phyloP scores from a whole-genome alignment of 2,797 vertebrate genomes.

The Phoxinus dragarum region DNA sequence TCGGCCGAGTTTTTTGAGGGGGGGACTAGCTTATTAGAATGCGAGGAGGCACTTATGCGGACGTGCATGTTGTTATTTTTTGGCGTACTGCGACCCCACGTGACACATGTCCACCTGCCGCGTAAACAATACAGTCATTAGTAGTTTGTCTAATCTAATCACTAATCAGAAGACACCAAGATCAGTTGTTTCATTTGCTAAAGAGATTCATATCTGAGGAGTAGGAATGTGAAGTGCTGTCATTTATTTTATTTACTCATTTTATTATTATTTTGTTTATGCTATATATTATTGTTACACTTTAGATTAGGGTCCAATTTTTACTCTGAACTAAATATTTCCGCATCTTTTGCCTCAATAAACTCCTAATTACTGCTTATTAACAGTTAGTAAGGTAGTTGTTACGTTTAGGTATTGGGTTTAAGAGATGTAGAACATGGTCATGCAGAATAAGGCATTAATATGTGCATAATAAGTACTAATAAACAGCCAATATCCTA shows the following conservation, averaged over 20 bases:
- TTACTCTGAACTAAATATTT: too few species aligned
- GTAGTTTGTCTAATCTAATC: constrained; percentile 52
- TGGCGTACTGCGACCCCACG: constrained; percentile 80
- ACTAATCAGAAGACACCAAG: not conserved
- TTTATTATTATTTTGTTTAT: not conserved
- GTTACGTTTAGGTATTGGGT: too few species aligned
- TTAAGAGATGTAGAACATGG: too few species aligned
- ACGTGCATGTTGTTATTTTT: constrained; percentile 77
- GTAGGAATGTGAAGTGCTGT: not conserved
- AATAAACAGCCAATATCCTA: too few species aligned
- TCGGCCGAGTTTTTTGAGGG: constrained; percentile 74
- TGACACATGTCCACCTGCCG: constrained; percentile 91
- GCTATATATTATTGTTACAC: not conserved
- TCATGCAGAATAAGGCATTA: too few species aligned
- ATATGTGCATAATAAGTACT: too few species aligned
- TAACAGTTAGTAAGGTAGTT: too few species aligned
- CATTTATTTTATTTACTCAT: not conserved
- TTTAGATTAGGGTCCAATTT: too few species aligned
- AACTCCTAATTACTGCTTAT: too few species aligned
- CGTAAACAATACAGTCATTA: constrained; percentile 81
- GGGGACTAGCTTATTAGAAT: constrained; percentile 77
- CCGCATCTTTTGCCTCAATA: too few species aligned
- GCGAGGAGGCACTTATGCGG: constrained; percentile 75
- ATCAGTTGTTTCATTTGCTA: not conserved
- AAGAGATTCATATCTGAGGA: not conserved